Percentiles rank a stretch among this genome's conserved stretches.
These are phyloP conservation scores for Sylvietta virens DNA, from an alignment of 2,113 vertebrate genomes.

Conservation along the genomic window DNA sequence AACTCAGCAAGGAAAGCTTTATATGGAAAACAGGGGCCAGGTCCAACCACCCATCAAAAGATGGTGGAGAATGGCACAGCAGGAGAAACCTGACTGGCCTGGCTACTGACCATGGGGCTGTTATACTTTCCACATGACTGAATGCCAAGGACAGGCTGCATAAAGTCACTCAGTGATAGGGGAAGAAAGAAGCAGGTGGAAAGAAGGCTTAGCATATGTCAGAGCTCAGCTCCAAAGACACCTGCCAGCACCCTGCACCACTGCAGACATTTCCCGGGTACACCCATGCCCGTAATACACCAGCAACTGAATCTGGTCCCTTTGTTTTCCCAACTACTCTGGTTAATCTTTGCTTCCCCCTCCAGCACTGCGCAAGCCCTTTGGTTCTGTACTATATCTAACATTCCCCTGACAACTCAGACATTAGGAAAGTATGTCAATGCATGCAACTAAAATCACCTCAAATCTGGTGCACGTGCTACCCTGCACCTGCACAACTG, in stretches of 20 bases:
- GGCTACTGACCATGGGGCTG: not conserved
- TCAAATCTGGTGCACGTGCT: not conserved
- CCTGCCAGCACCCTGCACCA: not conserved
- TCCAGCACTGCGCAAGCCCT: not conserved
- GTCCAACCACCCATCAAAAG: not conserved
- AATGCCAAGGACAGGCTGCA: not conserved
- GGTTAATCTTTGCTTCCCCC: not conserved
- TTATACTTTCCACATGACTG: not conserved
- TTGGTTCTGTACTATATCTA: not conserved
- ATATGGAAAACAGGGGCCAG: not conserved
- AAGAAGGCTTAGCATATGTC: not conserved
- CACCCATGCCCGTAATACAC: accelerated
- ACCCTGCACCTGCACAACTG: not conserved
- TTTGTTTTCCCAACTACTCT: not conserved
- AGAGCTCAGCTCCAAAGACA: not conserved
- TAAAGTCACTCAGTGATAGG: not conserved
- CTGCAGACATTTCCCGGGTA: not conserved
- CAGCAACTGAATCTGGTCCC: not conserved
- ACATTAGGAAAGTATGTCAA: not conserved
- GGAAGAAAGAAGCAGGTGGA: not conserved
- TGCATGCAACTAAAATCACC: not conserved
- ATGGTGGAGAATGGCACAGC: not conserved
- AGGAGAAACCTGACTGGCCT: not conserved
- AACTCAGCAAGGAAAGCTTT: not conserved
- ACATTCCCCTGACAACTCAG: not conserved